Base-by-base conservation (phyloP, 2,888 invertebrate genomes). In the Cynaeus angustus region DNA sequence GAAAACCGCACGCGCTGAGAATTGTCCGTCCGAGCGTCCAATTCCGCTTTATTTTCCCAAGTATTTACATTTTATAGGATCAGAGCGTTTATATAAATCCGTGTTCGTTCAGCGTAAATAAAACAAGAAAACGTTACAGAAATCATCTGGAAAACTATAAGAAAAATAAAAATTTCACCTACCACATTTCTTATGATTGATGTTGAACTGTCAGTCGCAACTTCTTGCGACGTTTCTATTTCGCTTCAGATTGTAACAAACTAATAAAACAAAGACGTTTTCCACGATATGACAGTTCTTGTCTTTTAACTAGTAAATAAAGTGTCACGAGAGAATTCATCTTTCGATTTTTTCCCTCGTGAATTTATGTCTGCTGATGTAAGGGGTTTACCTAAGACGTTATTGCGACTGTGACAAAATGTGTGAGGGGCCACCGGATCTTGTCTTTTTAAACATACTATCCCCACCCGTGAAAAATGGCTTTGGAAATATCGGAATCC, bases 401-500 rank as follows among this genome's bases (percentile, higher is more conserved):
- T 14, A 16, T 46, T 46, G 48, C 28, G 48, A 28, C 48, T 28
- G 48, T 50, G 48, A 50, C 48, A 50, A 50, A 50, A 28, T 16
- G 46, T 4, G 48, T 4, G 10, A 10, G 48, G 48, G 21, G 21
- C 21, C 48, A 28, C 12, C 26, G 1, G 48, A n/a, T 14, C 46
- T 50, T 28, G 48, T 50, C 48, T 1, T 28, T 50, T 50, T 50
- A 28, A 50, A 50, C 48, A 16, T 13, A 12, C 10, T 46, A 3
- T 16, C 16, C 16, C 26, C 10, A 6, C 48, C 21, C 26, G 28
- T 50, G 48, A 50, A 50, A 50, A 50, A 50, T 26, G 21, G 7
- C 16, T 46, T 46, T 16, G 46, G 48, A 28, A 50, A 50, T 50
- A 50, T 28, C 48, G 48, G 48, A 50, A 26, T 41, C 41, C 41